Evolutionary conservation across 2,888 invertebrate species (phyloP).

Genomic region (Mythimna impura): DNA sequence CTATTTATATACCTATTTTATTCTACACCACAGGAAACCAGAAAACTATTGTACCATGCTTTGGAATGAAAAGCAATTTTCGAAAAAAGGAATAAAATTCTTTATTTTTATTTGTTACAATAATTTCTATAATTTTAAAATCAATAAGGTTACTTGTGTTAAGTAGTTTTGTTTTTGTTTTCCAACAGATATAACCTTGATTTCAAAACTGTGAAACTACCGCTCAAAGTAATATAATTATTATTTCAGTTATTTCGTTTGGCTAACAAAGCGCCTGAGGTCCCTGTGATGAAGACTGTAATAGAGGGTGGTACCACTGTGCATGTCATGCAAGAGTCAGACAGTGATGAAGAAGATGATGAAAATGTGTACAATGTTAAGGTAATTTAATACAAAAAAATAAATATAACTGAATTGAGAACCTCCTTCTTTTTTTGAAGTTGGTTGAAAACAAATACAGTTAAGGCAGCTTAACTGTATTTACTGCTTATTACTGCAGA

Average conservation of each 20-base stretch:
- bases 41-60: background rate
- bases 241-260: constrained; percentile 66
- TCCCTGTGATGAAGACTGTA: constrained; percentile 76
- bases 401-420: no score
- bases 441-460: background rate
- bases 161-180: background rate
- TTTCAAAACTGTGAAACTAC: background rate
- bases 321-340: constrained; percentile 82
- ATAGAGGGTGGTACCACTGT: constrained; percentile 83
- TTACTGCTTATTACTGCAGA: no score
- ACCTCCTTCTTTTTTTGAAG: no score
- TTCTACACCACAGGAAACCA: background rate
- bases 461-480: no score
- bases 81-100: background rate
- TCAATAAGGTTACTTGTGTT: background rate
- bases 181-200: background rate
- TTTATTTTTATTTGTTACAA: background rate
- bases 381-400: constrained; percentile 66
- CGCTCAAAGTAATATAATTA: background rate
- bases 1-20: background rate
- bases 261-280: constrained; percentile 58
- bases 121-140: background rate
- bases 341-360: constrained; percentile 81
- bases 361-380: constrained; percentile 84
- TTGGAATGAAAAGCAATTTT: background rate